Evolutionary conservation across 2,797 vertebrate species (phyloP), one percentile per base, ranked within the genome.

Genomic region (Benthosema pterotum): DNA sequence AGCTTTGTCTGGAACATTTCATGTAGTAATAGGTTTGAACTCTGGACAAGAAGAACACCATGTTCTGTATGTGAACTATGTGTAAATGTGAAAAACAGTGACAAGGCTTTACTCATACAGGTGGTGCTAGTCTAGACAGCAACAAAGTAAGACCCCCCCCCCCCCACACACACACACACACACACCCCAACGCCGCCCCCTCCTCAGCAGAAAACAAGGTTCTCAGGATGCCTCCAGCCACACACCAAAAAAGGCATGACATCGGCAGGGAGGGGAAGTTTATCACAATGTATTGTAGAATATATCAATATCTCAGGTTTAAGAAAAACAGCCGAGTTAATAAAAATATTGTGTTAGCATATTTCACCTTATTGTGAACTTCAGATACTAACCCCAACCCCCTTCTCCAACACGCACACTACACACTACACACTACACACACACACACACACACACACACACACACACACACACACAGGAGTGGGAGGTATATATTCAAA

Each of bases 361-460:
- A 57, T 65, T 73, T 81, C 49, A 66, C 73, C 75, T 64, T 42
- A 19, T 32, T 16, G 19, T 78, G 75, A 82, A 73, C 72, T 52
- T 59, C 43, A 55, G 49, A 71, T 55, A 68, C 55, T 46, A 60
- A 63, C 4, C 1, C n/a, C n/a, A n/a, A 12, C 49, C 11, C 9
- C 48, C 54, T 43, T 57, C 53, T 52, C 45, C 17, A 48, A 52
- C 22, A 42, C 51, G 12, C 57, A 11, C 5, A 2, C 28, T n/a
- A 60, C 67, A 64, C 42, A 42, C 51, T n/a, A 52, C 3, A 14
- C 12, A 15, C 38, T n/a, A 60, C 67, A 64, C 42, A 42, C 51
- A 52, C 3, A 14, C 12, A 15, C 38, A 18, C 53, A 42, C 16
- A 56, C 53, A 43, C 16, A 56, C 53, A 16, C 52, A 56, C 51